These are phyloP conservation scores for Hoplodrina ambigua DNA, from an alignment of 2,888 invertebrate species.

Conservation along the genomic window DNA sequence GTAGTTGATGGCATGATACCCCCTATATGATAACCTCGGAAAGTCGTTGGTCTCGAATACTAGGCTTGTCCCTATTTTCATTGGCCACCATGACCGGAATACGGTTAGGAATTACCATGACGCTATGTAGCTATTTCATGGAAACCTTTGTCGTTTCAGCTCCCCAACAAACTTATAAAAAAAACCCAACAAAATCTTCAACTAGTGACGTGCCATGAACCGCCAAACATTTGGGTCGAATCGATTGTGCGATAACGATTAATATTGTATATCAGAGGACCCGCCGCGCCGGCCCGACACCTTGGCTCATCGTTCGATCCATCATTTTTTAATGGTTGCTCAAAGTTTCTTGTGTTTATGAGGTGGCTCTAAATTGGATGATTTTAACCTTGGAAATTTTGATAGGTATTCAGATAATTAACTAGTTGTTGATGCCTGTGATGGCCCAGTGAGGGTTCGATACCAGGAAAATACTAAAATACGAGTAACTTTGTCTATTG, in stretches of 20 bases:
- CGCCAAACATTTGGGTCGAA: conserved; percentile 75
- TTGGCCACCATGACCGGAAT: too few relatives aligned
- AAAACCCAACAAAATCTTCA: conserved; percentile 29
- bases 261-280: conserved; percentile 80
- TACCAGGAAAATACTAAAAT: too few relatives aligned
- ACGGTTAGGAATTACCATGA: too few relatives aligned
- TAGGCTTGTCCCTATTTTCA: too few relatives aligned
- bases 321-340: conserved; percentile 77
- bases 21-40: too few relatives aligned
- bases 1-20: too few relatives aligned
- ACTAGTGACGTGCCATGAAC: conserved; percentile 69
- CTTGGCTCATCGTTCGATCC: conserved; percentile 78
- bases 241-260: conserved; percentile 81
- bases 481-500: too few relatives aligned
- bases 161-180: background rate
- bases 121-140: background rate
- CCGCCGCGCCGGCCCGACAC: conserved; percentile 81
- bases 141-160: background rate
- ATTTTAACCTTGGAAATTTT: background rate
- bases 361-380: background rate
- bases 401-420: too few relatives aligned
- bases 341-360: conserved; percentile 72
- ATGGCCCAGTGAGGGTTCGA: too few relatives aligned
- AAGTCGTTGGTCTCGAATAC: too few relatives aligned
- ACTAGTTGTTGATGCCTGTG: too few relatives aligned